Evolutionary conservation across 2,888 invertebrate species (phyloP).

Genomic region (Drosophila anceps): DNA sequence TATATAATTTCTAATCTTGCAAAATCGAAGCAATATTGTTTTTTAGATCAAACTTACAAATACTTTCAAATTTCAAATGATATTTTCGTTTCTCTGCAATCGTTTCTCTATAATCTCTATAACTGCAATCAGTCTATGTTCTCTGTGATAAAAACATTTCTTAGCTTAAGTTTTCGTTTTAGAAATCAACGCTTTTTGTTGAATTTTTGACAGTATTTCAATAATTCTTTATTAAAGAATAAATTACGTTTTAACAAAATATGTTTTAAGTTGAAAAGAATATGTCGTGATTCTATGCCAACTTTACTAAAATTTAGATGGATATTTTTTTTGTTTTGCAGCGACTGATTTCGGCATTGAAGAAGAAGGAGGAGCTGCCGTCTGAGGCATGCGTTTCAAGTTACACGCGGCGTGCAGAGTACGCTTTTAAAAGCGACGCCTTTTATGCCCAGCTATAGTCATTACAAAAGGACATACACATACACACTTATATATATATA

Average conservation of each 20-base stretch:
- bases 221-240: too few relatives aligned
- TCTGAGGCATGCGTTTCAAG: constrained; percentile 45
- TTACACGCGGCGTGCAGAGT: constrained; percentile 56
- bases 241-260: not conserved
- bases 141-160: too few relatives aligned
- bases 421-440: constrained; percentile 66
- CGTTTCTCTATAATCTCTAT: too few relatives aligned
- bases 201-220: too few relatives aligned
- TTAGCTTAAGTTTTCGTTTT: too few relatives aligned
- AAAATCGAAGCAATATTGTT: too few relatives aligned
- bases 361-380: not conserved
- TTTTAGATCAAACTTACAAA: too few relatives aligned
- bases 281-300: not conserved
- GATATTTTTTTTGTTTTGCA: not conserved
- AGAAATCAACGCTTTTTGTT: too few relatives aligned
- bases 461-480: constrained; percentile 59
- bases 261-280: not conserved
- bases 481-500: constrained; percentile 20
- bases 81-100: too few relatives aligned
- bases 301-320: not conserved
- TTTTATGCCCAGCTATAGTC: constrained; percentile 64
- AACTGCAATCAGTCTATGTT: too few relatives aligned
- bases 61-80: too few relatives aligned
- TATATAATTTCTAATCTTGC: too few relatives aligned
- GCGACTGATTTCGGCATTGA: not conserved